A percentile compares a stretch with the other conserved stretches of the same genome.
phyloP scores from a whole-genome alignment of 2,113 vertebrate species.

The Capra hircus region DNA sequence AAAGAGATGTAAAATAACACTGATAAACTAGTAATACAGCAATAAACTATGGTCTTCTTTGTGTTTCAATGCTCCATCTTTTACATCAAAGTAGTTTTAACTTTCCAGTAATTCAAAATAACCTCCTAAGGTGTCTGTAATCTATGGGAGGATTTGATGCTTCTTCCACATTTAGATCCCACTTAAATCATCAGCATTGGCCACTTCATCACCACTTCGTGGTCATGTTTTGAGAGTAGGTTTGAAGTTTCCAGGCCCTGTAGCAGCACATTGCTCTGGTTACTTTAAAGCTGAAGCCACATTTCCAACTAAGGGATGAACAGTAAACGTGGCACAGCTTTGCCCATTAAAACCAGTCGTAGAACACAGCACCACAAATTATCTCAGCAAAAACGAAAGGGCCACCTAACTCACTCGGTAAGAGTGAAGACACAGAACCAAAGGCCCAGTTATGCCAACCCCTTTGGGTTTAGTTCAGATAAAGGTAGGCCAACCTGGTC shows the following conservation, averaged over 20 bases:
- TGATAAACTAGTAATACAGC: not conserved
- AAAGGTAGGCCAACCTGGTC: not conserved
- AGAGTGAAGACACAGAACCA: not conserved
- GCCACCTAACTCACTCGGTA: not conserved
- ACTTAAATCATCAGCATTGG: not conserved
- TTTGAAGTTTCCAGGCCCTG: too few species aligned
- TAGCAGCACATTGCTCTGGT: not conserved
- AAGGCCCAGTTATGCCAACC: not conserved
- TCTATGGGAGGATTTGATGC: not conserved
- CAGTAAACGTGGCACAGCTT: not conserved
- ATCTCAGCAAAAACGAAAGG: not conserved
- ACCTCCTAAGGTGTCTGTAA: not conserved
- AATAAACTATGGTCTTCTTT: not conserved
- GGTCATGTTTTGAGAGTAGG: rapidly evolving
- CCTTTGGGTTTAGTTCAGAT: not conserved
- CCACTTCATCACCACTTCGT: not conserved
- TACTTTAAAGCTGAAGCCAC: not conserved
- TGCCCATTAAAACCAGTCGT: not conserved
- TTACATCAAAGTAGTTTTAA: not conserved
- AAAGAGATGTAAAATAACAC: not conserved
- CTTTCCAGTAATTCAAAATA: not conserved
- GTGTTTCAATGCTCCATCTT: not conserved
- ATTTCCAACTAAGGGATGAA: not conserved
- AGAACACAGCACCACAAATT: not conserved
- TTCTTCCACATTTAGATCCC: not conserved